Conservation (phyloP, 2,113 vertebrate genomes). For the Delphinapterus leucas region DNA sequence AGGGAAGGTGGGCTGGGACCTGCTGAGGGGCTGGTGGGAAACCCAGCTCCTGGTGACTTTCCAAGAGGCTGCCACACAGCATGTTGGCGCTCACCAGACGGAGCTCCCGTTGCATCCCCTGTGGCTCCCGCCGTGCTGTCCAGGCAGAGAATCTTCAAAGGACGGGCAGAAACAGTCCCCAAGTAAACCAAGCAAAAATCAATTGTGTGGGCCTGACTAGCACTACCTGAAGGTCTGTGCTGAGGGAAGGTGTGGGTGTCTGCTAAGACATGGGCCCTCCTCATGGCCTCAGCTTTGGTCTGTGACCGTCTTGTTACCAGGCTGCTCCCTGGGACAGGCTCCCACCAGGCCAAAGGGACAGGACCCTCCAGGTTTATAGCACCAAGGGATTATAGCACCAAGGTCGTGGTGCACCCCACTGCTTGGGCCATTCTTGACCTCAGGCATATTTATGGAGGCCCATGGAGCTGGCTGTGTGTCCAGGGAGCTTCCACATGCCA, state of each 20-base stretch:
- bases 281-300: background rate
- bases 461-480: background rate
- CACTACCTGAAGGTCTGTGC: accelerated
- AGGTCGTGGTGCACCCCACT: background rate
- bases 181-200: background rate
- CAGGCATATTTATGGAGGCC: background rate
- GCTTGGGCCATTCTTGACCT: background rate
- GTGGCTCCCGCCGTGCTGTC: background rate
- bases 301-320: background rate
- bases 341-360: background rate
- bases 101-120: background rate
- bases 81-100: accelerated
- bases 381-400: background rate
- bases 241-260: background rate
- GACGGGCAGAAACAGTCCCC: background rate
- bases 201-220: background rate
- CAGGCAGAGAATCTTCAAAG: background rate
- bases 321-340: background rate
- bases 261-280: background rate
- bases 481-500: background rate
- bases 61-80: background rate
- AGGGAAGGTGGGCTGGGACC: background rate
- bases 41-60: background rate
- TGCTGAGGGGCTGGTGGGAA: background rate
- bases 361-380: background rate